A percentile compares a stretch with the other conserved stretches of the same genome.
Evolutionary conservation across 1,140 invertebrate genomes (phyloP).

Genomic region (Calephelis virginiensis): DNA sequence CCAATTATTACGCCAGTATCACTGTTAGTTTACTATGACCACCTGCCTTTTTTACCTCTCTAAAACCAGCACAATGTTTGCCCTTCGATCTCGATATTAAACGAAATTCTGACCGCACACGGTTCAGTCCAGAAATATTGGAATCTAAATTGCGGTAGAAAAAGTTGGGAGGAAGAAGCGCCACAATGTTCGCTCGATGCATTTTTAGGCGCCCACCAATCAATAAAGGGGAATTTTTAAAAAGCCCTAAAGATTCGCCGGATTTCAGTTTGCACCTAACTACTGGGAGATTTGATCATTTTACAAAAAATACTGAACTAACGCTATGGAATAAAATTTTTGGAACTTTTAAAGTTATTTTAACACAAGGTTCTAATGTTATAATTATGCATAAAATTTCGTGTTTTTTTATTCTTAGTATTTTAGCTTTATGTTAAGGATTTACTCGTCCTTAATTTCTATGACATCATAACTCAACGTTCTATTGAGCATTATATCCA

Average conservation of each 20-base stretch:
- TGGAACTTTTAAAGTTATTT: too few species aligned
- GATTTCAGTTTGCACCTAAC: neutral
- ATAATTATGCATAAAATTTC: too few species aligned
- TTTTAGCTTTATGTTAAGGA: too few species aligned
- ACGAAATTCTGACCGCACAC: constrained; percentile 40
- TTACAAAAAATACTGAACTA: too few species aligned
- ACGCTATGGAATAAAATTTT: too few species aligned
- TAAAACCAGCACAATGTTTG: constrained; percentile 47
- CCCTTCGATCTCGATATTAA: constrained; percentile 47
- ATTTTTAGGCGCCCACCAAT: constrained; percentile 8
- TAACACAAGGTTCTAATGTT: too few species aligned
- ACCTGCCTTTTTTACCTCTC: constrained; percentile 36
- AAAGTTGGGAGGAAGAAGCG: constrained; percentile 33
- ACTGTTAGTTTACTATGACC: constrained; percentile 43
- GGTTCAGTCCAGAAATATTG: constrained; percentile 45
- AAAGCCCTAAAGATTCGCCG: neutral
- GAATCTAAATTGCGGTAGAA: constrained; percentile 43
- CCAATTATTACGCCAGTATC: constrained; percentile 44
- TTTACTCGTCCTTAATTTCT: too few species aligned
- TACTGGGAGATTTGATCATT: too few species aligned
- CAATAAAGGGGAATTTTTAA: constrained; percentile 4
- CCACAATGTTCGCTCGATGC: constrained; percentile 19
- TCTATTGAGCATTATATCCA: too few species aligned
- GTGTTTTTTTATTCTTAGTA: too few species aligned
- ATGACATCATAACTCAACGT: too few species aligned